Percentiles rank a stretch among this genome's conserved stretches.
These are phyloP conservation scores for Hymenochirus boettgeri DNA, from an alignment of 2,113 vertebrate species.

Conservation along the genomic window DNA sequence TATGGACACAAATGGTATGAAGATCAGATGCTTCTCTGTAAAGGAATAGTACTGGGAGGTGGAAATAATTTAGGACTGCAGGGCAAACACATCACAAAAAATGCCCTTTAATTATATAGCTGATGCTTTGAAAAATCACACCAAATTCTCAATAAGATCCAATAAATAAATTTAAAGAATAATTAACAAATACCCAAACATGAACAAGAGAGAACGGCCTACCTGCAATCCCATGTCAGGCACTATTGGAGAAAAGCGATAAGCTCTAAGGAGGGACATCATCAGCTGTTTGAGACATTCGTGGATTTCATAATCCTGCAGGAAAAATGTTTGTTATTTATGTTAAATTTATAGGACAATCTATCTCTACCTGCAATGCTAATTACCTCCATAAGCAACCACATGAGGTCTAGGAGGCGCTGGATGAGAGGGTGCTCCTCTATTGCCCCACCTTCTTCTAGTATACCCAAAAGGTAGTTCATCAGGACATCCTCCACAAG, in stretches of 20 bases:
- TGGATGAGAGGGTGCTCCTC: conserved; percentile 83
- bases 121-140: too few species aligned
- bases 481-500: conserved; percentile 93
- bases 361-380: background rate
- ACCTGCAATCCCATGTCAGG: conserved; percentile 95
- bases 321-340: background rate
- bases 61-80: too few species aligned
- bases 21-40: too few species aligned
- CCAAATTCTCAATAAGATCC: too few species aligned
- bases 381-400: conserved; percentile 96
- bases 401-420: conserved; percentile 89
- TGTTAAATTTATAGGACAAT: background rate
- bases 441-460: conserved; percentile 76
- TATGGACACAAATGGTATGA: too few species aligned
- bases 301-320: conserved; percentile 87
- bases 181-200: too few species aligned
- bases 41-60: too few species aligned
- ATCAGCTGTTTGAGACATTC: conserved; percentile 95
- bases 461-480: conserved; percentile 84
- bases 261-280: conserved; percentile 93
- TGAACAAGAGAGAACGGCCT: conserved; percentile 26
- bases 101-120: too few species aligned
- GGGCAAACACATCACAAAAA: too few species aligned
- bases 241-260: conserved; percentile 94
- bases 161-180: too few species aligned